Percentiles rank a stretch among this genome's conserved stretches.
Conservation (phyloP, 2,113 vertebrate species). For the Ammodytes dubius region DNA sequence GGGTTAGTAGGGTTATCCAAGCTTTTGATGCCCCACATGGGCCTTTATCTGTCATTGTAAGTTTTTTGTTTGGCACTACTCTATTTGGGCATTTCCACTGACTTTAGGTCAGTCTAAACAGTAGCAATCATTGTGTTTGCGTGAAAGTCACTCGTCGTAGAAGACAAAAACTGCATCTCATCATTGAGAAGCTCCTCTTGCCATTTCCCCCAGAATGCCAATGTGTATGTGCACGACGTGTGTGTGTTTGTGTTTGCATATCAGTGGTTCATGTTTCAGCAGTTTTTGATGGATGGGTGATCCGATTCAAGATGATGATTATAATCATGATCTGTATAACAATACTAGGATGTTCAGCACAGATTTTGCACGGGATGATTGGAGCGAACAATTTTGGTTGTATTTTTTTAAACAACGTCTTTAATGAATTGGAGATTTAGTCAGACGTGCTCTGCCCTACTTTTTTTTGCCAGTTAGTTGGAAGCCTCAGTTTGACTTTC, state of each 20-base stretch:
- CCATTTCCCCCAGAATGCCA: conserved; percentile 20
- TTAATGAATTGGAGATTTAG: neutral
- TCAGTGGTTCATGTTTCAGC: neutral
- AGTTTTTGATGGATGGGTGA: conserved; percentile 31
- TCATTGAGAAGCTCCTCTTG: neutral
- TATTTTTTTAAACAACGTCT: neutral
- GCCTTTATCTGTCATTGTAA: neutral
- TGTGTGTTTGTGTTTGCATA: neutral
- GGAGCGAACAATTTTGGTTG: neutral
- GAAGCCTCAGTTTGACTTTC: neutral
- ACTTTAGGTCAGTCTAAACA: neutral
- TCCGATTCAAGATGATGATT: conserved; percentile 26
- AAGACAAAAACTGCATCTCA: conserved; percentile 5
- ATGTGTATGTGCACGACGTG: neutral
- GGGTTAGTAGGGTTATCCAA: neutral
- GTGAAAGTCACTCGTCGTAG: neutral
- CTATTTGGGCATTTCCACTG: neutral
- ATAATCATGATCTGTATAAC: conserved; percentile 19
- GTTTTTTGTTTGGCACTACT: neutral
- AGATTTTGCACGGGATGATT: neutral
- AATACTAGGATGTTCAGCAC: conserved; percentile 11
- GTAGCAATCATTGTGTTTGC: neutral
- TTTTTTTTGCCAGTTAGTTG: neutral
- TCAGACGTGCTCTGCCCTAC: neutral
- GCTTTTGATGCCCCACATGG: neutral